Base-by-base conservation (phyloP, 2,113 vertebrate species). In the Heteronetta atricapilla region DNA sequence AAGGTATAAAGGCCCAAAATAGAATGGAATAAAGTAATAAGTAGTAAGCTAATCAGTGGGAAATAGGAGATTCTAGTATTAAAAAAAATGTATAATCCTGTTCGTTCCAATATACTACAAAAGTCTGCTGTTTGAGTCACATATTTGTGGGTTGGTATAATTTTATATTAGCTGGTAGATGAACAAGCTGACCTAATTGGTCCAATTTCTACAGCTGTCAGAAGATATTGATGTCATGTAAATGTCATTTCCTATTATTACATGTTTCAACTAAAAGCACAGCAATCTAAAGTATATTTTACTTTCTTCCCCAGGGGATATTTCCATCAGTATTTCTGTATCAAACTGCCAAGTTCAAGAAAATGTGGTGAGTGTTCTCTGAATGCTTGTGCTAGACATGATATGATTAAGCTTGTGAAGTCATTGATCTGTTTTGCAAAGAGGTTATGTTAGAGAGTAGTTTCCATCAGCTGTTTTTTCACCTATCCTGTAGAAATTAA, bases 271-370 rank as follows among this genome's bases (percentile, higher is more conserved):
- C 62, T 94, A 89, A 96, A 96, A 90, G 93, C 88, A 90, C 80
- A 91, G 88, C 73, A 86, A 53, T 85, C 72, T 81, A 75, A 92
- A 89, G 74, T 93, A 42, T 87, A 91, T 91, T 95, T 95, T 82
- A n/a, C 85, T 87, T 95, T 96, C 69, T 97, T 96, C 89, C 96
- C 96, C 96, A 99, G 99, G 99, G 96, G 98, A 99, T 88, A 95
- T 99, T 90, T 99, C 99, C 83, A 96, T 99, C 97, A 99, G 99
- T 96, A 99, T 99, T 97, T 99, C 99, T 13, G 99, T 99, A 84
- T 99, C 99, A 94, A 99, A 99, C 97, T 98, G 98, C 92, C 98
- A 99, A 98, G 98, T 99, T 96, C 99, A 99, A 96, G 99, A 99
- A 98, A 99, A 99, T 33, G 99, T 99, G 99, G 99, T 99, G 94